Base-by-base conservation (phyloP, 2,888 invertebrate genomes). In the Microdon myrmicae region DNA sequence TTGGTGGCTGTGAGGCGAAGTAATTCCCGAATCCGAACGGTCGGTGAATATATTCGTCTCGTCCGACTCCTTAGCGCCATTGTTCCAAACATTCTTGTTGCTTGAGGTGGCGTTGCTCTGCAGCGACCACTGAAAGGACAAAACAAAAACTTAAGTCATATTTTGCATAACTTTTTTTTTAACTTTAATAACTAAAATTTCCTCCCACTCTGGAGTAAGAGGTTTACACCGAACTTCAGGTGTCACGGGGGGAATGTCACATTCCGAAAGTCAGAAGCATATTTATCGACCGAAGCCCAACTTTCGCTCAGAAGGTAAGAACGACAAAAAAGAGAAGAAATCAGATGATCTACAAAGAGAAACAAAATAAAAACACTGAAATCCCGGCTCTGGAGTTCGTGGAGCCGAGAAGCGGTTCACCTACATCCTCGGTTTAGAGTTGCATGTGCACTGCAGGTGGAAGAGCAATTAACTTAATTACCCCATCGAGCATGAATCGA, bases 111-210 rank as follows among this genome's bases (percentile, higher is more conserved):
- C 67, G 56, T 73, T 71, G 66, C 72, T 75, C 44, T 74, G 72
- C 48, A 74, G 68, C 47, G 76, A 75, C 76, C 76, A 76, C 76
- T 76, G 51, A 31, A 73, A 74, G 22, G n/a, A 32, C 3, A 55
- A 45, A 29, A 28, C 48, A 32, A 51, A 25, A 7, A 17, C 10
- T 20, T 12, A 14, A 7, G 9, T 6, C 20, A 10, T n/a, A 17
- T 17, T n/a, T 22, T 34, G 39, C 14, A 9, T n/a, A 14, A 25
- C 7, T 22, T 22, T 22, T 22, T 22, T 22, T 22, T 22, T 2
- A 22, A 22, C 9, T 16, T 13, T 8, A 22, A 7, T 16, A 19
- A 32, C 13, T 32, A 12, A 16, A 23, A 8, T 28, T 6, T 16
- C 9, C 17, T 14, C n/a, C 5, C 3, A 13, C 43, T 34, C 20